Evolutionary conservation across 2,113 vertebrate species (phyloP), one percentile per base, ranked within the genome.

Genomic region (Lophotis ruficrista): DNA sequence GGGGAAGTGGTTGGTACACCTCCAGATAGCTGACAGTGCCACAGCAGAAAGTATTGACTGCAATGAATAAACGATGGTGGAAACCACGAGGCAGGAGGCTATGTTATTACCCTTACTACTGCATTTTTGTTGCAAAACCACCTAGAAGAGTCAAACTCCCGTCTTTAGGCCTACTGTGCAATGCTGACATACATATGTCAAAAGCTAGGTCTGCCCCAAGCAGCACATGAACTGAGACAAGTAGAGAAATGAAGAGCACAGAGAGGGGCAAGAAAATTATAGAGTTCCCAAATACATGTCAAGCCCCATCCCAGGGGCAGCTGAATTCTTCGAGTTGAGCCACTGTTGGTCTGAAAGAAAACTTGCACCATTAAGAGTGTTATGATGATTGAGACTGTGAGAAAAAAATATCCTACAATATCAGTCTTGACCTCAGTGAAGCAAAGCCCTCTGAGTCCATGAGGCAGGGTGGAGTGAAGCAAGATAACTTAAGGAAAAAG

Each of bases 401-500:
- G 80, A 94, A 93, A 96, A 96, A 96, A 54, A 33, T 73, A 72
- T 60, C 58, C 50, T 73, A 37, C 17, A 4, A 5, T 90, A 93
- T 93, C 69, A 60, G 89, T 56, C 79, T 78, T 89, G 92, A 73
- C 83, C 91, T 95, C 69, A 50, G 30, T 80, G 85, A 86, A 91
- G 83, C 56, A 94, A 95, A 96, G 61, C 35, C 45, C 58, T 94
- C 60, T 75, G 81, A 84, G 73, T 93, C 91, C 23, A 6, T 50
- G 87, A 83, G 61, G 77, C 51, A 92, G 89, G 91, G 91, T 89
- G 92, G 92, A 96, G 94, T n/a, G 20, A 87, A 89, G 69, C 24
- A 82, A 94, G 92, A 95, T 94, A 92, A 94, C 90, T 92, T 83
- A 45, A 92, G 69, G 80, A 94, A 91, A 95, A 95, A 92, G 41